Evolutionary conservation across 2,797 vertebrate genomes (phyloP), one percentile per base, ranked within the genome.

Genomic region (Neosalanx taihuensis): DNA sequence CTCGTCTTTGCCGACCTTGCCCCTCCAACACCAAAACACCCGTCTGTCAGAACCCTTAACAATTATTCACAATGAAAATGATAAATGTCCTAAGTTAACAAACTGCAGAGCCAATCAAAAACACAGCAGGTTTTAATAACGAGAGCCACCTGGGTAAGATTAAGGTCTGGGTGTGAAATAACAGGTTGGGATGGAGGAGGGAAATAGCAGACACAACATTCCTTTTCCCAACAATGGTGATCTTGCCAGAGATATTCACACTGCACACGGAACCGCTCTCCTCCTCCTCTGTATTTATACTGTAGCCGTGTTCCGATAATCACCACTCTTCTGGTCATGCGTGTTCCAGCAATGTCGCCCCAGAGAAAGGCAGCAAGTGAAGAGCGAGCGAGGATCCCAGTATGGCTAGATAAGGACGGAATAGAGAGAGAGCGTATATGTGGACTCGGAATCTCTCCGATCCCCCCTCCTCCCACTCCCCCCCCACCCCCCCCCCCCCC

Each of bases 151-250:
- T 93, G 92, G 87, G 72, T 35, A 70, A 92, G 91, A 92, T 92
- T 92, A 92, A 83, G 88, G 85, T 79, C 86, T 90, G 91, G 90
- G 92, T 93, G 91, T 91, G 91, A 93, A 93, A 92, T 91, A 92
- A 92, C 91, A 90, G 88, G 89, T 89, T 76, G 85, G 88, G 89
- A 90, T 86, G 88, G 89, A 90, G 88, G 85, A 90, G 86, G 88
- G 92, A 92, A 91, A 91, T 91, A 89, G 90, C 89, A 92, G 90
- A 91, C 91, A 91, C 89, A 93, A 91, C 90, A 92, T 92, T 92
- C 87, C 86, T 92, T 90, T 90, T 87, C 84, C 86, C 85, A 90
- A 89, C 89, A 90, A 90, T 88, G 86, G 88, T 88, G 88, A 91
- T 91, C 90, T 89, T 90, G 89, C 90, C 91, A 92, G 88, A 91